Percentiles rank a stretch among this genome's conserved stretches.
Conservation (phyloP, 2,797 vertebrate genomes). For the Epinephelus coioides region DNA sequence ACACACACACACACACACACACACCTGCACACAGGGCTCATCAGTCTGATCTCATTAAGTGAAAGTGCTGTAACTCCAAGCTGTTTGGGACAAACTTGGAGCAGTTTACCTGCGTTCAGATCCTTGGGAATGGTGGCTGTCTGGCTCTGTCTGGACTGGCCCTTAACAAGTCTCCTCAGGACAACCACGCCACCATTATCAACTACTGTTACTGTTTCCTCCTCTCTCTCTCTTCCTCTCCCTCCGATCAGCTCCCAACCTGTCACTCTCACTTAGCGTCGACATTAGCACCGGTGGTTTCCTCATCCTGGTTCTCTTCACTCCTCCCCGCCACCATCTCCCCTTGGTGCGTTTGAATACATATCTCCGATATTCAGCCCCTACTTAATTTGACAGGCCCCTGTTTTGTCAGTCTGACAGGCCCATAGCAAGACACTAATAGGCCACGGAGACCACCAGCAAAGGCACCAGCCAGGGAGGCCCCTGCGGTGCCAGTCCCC, state of each 20-base stretch:
- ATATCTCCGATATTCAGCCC: conserved; percentile 82
- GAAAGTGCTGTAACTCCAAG: conserved; percentile 76
- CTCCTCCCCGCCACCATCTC: conserved; percentile 69
- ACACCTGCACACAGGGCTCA: conserved; percentile 46
- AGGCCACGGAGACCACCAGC: conserved; percentile 87
- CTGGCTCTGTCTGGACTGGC: conserved; percentile 75
- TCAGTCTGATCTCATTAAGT: conserved; percentile 76
- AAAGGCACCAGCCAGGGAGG: conserved; percentile 84
- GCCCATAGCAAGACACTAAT: conserved; percentile 89
- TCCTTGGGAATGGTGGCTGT: conserved; percentile 72
- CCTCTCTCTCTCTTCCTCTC: conserved; percentile 64
- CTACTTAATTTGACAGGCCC: conserved; percentile 91
- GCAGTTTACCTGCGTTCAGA: conserved; percentile 78
- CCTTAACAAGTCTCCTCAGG: conserved; percentile 84
- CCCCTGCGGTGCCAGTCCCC: conserved; percentile 85
- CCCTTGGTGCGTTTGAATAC: conserved; percentile 84
- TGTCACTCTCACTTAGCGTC: conserved; percentile 97
- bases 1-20: conserved; percentile 25
- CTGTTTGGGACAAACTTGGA: conserved; percentile 81
- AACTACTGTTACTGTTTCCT: conserved; percentile 59
- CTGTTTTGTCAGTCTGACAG: conserved; percentile 89
- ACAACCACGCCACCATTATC: conserved; percentile 79
- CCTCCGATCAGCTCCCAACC: conserved; percentile 87
- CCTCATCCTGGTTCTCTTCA: conserved; percentile 83
- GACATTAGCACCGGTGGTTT: conserved; percentile 94